Conservation (phyloP, 2,888 invertebrate species). For the Aleiodes leptofemur region DNA sequence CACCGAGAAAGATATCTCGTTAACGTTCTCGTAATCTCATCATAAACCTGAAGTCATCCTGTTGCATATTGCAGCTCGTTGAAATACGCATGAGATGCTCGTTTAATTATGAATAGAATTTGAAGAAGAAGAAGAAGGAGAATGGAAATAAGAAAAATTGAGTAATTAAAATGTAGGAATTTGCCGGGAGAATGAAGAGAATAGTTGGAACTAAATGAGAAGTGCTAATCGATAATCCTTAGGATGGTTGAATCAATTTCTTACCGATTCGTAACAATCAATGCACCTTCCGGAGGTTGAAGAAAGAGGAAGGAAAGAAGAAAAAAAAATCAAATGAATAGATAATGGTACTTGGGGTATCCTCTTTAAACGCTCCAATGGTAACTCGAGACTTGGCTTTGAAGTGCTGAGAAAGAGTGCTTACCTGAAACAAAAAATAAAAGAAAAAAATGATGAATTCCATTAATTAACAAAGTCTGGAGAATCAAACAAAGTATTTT, state of each 20-base stretch:
- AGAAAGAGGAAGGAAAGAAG: too few relatives aligned
- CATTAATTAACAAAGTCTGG: constrained; percentile 39
- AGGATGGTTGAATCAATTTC: constrained; percentile 23
- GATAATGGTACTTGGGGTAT: constrained; percentile 40
- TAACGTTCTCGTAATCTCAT: constrained; percentile 13
- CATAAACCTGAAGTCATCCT: constrained; percentile 12
- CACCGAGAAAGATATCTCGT: constrained; percentile 11
- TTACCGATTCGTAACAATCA: constrained; percentile 17
- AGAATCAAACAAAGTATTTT: not conserved
- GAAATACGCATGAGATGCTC: constrained; percentile 11
- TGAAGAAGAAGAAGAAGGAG: not conserved
- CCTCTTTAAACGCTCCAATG: constrained; percentile 4
- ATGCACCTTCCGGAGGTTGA: not conserved
- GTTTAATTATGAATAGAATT: constrained; percentile 21
- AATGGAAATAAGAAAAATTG: constrained; percentile 1
- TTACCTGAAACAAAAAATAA: constrained; percentile 67
- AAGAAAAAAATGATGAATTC: constrained; percentile 44
- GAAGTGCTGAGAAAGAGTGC: constrained; percentile 49
- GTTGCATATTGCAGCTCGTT: constrained; percentile 4
- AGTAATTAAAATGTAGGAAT: not conserved
- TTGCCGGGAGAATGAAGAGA: not conserved
- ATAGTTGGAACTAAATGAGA: not conserved
- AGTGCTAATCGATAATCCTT: not conserved
- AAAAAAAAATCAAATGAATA: constrained; percentile 36
- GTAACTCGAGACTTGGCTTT: not conserved